These are phyloP conservation scores for Poecilus cupreus DNA, from an alignment of 2,888 invertebrate genomes.

Conservation along the genomic window DNA sequence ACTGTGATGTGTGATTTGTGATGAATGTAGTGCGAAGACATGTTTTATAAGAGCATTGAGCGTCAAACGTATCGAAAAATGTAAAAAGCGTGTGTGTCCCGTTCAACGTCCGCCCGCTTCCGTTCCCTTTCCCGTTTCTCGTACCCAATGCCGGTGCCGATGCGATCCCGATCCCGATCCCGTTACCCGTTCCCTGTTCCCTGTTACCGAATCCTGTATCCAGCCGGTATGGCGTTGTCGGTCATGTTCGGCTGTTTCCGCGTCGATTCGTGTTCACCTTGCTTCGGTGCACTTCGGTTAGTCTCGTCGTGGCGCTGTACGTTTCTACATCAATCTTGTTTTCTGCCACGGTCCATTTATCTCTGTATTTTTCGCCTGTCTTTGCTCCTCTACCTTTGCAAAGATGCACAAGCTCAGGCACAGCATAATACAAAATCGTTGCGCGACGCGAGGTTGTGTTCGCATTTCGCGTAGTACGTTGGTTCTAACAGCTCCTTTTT, in stretches of 20 bases:
- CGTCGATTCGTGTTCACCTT: constrained; percentile 59
- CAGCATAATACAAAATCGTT: constrained; percentile 35
- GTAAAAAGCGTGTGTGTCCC: constrained; percentile 20
- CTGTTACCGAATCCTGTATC: not conserved
- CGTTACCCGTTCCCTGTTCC: not conserved
- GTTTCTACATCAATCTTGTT: constrained; percentile 71
- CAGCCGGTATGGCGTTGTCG: constrained; percentile 15
- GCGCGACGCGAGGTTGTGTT: constrained; percentile 17
- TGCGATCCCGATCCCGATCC: constrained; percentile 10
- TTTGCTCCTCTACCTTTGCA: constrained; percentile 61
- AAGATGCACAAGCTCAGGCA: constrained; percentile 4
- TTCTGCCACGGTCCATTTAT: constrained; percentile 72
- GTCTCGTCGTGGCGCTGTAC: constrained; percentile 61
- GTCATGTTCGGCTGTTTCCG: constrained; percentile 43
- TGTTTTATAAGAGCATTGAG: constrained; percentile 39
- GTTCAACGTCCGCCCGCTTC: not conserved
- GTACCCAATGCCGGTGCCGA: not conserved
- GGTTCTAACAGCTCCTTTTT: constrained; percentile 40
- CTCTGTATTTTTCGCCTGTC: constrained; percentile 71
- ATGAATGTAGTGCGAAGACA: constrained; percentile 39
- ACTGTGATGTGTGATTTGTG: constrained; percentile 23
- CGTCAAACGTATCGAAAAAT: constrained; percentile 37
- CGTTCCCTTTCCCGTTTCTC: not conserved
- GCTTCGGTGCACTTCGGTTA: constrained; percentile 60
- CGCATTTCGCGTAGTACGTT: not conserved